Conservation (phyloP, 2,797 vertebrate genomes). For the Diglossa cyanea region DNA sequence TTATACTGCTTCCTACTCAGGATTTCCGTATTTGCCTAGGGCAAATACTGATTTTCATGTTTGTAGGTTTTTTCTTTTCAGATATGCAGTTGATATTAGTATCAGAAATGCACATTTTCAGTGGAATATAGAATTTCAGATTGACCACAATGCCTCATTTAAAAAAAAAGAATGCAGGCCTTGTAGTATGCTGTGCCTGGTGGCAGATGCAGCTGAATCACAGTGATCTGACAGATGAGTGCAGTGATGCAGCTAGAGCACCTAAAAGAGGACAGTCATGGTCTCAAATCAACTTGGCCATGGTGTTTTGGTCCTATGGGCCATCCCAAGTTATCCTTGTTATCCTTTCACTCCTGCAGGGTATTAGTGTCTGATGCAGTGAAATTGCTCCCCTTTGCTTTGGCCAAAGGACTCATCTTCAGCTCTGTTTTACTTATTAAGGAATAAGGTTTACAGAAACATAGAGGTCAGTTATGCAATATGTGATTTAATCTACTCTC, state of each 20-base stretch:
- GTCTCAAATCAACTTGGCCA: not conserved
- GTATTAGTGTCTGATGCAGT: not conserved
- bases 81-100: not conserved
- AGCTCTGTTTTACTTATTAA: not conserved
- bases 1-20: not conserved
- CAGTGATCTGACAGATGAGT: not conserved
- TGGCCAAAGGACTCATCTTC: not conserved
- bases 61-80: not conserved
- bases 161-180: fast-evolving
- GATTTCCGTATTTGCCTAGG: not conserved
- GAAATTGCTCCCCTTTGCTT: not conserved
- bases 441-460: not conserved
- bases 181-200: not conserved
- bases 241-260: not conserved
- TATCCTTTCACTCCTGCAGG: not conserved
- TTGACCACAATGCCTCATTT: not conserved
- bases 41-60: not conserved
- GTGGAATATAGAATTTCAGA: not conserved
- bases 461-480: not conserved
- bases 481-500: not conserved
- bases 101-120: not conserved
- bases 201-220: not conserved
- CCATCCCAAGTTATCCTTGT: not conserved
- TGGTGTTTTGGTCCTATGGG: fast-evolving
- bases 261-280: not conserved